Base-by-base conservation (phyloP, 2,113 vertebrate genomes). In the Manacus vitellinus region DNA sequence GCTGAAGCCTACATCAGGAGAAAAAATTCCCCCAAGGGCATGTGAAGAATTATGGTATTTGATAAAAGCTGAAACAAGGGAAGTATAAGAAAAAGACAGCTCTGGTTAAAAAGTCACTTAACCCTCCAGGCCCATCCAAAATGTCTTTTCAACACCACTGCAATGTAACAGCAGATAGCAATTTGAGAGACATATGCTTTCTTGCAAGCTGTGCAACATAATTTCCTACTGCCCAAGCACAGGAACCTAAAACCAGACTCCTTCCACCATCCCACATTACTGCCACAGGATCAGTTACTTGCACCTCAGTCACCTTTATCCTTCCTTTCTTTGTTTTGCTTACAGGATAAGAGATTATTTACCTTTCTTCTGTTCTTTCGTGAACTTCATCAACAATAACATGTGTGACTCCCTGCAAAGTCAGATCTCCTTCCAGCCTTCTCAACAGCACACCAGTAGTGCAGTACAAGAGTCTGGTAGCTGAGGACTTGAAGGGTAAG, bases 361-460 rank as follows among this genome's bases (percentile, higher is more conserved):
- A 99, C 99, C 99, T 99, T 97, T 99, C 99, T 90, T 99, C 99
- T 14, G 99, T 99, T 88, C 99, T 98, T 96, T 99, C 99, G 1
- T 99, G 99, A 90, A 99, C 99, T 98, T 99, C 99, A 81, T 99
- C 99, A 78, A 99, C 98, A 54, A 99, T 98, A 81, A 99, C 95
- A 16, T 99, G 99, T 15, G 99, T 98, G 97, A 99, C 65, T 18
- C 98, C 99, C 35, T 95, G 97, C 8, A 99, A 98, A 85, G 98
- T 97, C 4, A 98, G 70, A 44, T 99, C 99, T 22, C 99, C 98
- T 96, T 99, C 99, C 41, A 99, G 98, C 52, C 99, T 98, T 88
- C 99, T 98, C 80, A 99, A 97, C 71, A 99, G 96, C 73, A 99
- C 99, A 6, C 99, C 99, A 6, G 99, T 99, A 77, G 99, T 99